Percentiles rank a stretch among this genome's conserved stretches.
Conservation (phyloP, 2,888 invertebrate species). For the Latrodectus hesperus region DNA sequence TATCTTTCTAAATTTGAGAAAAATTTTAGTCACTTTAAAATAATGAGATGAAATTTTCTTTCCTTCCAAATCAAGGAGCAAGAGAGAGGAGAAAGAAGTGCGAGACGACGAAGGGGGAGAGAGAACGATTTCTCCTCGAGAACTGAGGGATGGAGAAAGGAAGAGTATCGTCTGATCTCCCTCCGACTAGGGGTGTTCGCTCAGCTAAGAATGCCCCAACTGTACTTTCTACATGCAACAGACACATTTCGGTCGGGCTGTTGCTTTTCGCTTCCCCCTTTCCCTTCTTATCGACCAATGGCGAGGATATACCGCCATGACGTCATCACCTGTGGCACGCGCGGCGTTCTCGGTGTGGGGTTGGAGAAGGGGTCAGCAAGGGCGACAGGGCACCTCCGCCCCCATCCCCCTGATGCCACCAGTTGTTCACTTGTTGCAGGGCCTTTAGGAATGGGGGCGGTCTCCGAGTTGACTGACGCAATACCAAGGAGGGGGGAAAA, state of each 20-base stretch:
- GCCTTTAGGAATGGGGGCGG: not conserved
- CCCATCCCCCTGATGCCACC: constrained; percentile 29
- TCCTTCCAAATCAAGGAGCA: not conserved
- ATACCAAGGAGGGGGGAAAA: no score
- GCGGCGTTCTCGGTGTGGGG: constrained; percentile 11
- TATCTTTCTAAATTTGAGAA: no score
- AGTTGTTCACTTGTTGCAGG: constrained; percentile 57
- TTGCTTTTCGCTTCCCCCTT: constrained; percentile 37
- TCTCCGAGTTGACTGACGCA: not conserved
- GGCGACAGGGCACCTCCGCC: constrained; percentile 14
- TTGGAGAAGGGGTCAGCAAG: not conserved
- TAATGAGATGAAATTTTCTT: not conserved
- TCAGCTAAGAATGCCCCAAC: constrained; percentile 36
- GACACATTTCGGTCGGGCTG: constrained; percentile 52
- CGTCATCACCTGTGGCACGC: constrained; percentile 63
- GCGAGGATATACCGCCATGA: constrained; percentile 19
- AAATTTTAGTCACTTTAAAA: not conserved
- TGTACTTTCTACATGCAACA: constrained; percentile 47
- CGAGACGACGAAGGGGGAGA: not conserved
- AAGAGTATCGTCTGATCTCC: constrained; percentile 1
- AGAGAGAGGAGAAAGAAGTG: not conserved
- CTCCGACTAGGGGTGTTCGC: not conserved
- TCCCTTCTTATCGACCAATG: constrained; percentile 36
- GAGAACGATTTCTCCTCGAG: not conserved
- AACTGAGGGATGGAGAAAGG: not conserved